Conservation (phyloP, 2,797 vertebrate genomes). For the Mormyrops boulengeri region DNA sequence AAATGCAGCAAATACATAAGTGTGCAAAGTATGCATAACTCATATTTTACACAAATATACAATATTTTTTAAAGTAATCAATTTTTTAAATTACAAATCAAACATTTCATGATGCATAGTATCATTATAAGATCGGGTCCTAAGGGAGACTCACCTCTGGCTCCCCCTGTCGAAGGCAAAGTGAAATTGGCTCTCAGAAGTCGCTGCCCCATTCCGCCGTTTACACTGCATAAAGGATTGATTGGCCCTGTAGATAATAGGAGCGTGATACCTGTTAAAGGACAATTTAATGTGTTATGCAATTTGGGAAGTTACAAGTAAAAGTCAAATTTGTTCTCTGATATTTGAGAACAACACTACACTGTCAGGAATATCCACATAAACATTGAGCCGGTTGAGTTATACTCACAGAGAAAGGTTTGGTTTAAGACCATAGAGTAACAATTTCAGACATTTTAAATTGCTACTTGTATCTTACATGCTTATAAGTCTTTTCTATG, state of each 20-base stretch:
- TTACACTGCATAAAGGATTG: background rate
- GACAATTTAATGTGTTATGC: background rate
- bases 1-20: background rate
- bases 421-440: background rate
- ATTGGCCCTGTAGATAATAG: background rate
- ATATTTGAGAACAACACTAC: background rate
- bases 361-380: background rate
- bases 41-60: background rate
- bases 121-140: background rate
- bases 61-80: background rate
- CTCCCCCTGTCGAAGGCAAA: background rate
- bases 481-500: background rate
- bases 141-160: background rate
- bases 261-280: background rate
- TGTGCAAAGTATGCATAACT: background rate
- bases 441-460: background rate
- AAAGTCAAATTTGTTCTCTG: background rate
- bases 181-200: background rate
- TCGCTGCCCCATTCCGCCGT: background rate
- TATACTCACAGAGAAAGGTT: background rate
- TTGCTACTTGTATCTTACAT: background rate
- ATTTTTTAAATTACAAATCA: background rate
- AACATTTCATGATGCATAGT: background rate
- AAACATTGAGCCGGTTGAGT: background rate
- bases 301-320: background rate